A percentile compares a stretch with the other conserved stretches of the same genome.
Evolutionary conservation across 2,113 vertebrate species (phyloP).

Genomic region (Zosterops borbonicus): DNA sequence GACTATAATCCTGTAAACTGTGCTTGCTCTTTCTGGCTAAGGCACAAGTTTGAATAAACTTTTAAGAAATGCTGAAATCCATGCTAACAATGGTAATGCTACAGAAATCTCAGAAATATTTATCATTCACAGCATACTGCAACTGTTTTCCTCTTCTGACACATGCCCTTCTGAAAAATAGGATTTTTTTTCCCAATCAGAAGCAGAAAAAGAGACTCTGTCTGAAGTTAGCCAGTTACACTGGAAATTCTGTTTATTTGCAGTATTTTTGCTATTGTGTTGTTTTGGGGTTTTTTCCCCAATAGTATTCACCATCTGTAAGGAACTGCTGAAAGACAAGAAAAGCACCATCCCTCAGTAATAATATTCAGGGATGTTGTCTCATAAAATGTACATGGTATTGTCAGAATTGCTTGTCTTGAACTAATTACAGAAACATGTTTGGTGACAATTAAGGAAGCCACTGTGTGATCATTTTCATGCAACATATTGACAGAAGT

Average conservation of each 20-base stretch:
- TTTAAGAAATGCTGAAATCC: neutral
- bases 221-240: neutral
- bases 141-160: neutral
- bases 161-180: neutral
- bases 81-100: neutral
- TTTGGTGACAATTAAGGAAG: constrained; percentile 63
- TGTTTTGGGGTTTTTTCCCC: neutral
- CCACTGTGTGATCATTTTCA: constrained; percentile 5
- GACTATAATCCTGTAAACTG: neutral
- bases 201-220: neutral
- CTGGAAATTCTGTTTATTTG: neutral
- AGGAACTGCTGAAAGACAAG: constrained; percentile 15
- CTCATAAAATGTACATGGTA: constrained; percentile 5
- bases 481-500: constrained; percentile 2
- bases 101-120: neutral
- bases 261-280: neutral
- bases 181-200: neutral
- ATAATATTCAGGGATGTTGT: constrained; percentile 18
- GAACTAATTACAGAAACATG: constrained; percentile 62
- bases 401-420: constrained; percentile 56
- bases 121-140: neutral
- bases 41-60: neutral
- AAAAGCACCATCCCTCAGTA: neutral
- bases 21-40: neutral
- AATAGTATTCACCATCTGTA: constrained; percentile 13